Evolutionary conservation across 2,888 invertebrate species (phyloP).

Genomic region (Tenthredo amoena): DNA sequence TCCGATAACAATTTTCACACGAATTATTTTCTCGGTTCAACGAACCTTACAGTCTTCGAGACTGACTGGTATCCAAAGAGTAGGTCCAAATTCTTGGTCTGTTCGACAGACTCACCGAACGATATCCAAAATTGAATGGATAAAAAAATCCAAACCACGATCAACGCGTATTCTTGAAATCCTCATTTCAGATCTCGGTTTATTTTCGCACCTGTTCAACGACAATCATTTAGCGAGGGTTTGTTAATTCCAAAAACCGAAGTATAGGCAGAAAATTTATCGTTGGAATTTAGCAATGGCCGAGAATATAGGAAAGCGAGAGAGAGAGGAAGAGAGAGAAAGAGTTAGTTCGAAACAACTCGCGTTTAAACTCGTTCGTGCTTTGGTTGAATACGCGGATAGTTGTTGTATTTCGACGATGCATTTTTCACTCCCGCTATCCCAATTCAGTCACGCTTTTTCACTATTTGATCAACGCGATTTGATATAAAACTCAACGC

Average conservation of each 20-base stretch:
- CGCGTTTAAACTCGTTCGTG: slow-evolving; percentile 42
- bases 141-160: too few relatives aligned
- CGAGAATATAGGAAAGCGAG: background rate
- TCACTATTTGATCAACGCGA: slow-evolving; percentile 6
- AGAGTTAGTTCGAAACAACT: slow-evolving; percentile 32
- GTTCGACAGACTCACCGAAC: too few relatives aligned
- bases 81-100: too few relatives aligned
- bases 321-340: background rate
- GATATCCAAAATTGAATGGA: too few relatives aligned
- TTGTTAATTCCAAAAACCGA: background rate
- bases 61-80: too few relatives aligned
- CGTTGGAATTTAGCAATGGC: background rate
- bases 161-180: background rate
- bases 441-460: background rate
- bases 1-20: background rate
- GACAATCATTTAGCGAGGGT: background rate
- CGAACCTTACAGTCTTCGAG: background rate
- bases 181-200: background rate
- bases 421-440: slow-evolving; percentile 22
- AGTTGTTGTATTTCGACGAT: slow-evolving; percentile 2
- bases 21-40: too few relatives aligned
- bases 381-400: background rate
- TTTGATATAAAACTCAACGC: background rate
- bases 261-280: slow-evolving; percentile 10
- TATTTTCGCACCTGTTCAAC: background rate